A percentile compares a stretch with the other conserved stretches of the same genome.
Conservation (phyloP, 2,113 vertebrate species). For the Narcine bancroftii region DNA sequence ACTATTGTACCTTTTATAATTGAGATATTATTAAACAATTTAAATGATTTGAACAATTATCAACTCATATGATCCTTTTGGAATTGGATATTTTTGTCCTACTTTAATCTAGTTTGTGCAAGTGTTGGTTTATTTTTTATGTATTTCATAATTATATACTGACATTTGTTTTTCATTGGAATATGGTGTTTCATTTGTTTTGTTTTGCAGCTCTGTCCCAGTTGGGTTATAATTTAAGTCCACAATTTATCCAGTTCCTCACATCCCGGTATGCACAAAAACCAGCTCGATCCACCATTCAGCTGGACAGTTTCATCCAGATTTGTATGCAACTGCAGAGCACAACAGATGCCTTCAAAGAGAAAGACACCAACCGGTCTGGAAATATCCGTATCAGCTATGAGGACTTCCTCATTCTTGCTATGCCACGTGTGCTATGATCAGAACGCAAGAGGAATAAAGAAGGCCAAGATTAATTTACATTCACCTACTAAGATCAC, state of each 20-base stretch:
- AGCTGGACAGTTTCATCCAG: conserved; percentile 90
- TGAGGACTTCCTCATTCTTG: conserved; percentile 82
- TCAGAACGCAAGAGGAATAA: background rate
- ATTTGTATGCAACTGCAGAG: conserved; percentile 85
- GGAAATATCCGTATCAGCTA: conserved; percentile 75
- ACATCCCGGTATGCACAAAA: conserved; percentile 55
- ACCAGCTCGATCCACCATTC: conserved; percentile 57
- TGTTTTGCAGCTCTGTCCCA: conserved; percentile 70
- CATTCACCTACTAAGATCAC: background rate
- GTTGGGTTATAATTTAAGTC: conserved; percentile 91
- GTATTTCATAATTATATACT: background rate
- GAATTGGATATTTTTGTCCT: background rate
- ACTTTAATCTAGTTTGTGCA: background rate
- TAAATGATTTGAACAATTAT: background rate
- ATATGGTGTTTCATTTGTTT: background rate
- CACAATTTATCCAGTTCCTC: conserved; percentile 79
- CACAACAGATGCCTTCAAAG: conserved; percentile 77
- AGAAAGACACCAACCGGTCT: conserved; percentile 69
- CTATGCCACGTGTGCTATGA: conserved; percentile 71
- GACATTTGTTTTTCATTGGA: background rate
- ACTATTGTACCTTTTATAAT: background rate
- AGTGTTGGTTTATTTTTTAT: no score
- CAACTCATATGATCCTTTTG: background rate
- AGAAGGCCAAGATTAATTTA: background rate
- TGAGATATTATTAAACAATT: background rate